phyloP scores from a whole-genome alignment of 2,113 vertebrate genomes.

The Pedionomus torquatus region DNA sequence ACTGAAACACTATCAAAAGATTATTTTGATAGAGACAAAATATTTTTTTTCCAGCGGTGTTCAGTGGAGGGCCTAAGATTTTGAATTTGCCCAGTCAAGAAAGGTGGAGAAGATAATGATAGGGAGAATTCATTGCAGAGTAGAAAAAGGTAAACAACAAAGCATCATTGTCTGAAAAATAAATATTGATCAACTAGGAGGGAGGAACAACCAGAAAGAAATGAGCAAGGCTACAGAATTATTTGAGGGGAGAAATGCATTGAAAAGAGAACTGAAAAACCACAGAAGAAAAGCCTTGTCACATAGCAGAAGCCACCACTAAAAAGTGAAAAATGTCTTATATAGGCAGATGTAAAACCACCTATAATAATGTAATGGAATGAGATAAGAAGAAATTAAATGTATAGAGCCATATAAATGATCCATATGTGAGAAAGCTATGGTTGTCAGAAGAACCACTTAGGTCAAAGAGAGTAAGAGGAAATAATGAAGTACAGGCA shows the following conservation, averaged over 20 bases:
- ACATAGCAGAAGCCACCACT: background rate
- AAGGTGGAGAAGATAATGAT: background rate
- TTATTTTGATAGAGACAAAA: background rate
- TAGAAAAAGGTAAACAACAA: background rate
- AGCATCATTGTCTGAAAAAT: background rate
- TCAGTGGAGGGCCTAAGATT: background rate
- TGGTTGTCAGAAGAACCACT: background rate
- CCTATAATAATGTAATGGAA: background rate
- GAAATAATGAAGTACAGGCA: background rate
- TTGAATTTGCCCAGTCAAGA: background rate
- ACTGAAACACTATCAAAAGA: background rate
- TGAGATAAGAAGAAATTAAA: background rate
- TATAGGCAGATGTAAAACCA: background rate
- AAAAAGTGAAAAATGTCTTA: background rate
- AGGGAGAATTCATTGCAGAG: background rate
- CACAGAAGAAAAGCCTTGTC: background rate
- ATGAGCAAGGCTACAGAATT: background rate
- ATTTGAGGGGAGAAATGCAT: background rate
- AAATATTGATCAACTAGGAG: background rate
- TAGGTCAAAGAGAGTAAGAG: background rate
- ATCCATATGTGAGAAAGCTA: background rate
- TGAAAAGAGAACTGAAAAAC: background rate
- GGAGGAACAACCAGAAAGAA: background rate
- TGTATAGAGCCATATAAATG: background rate
- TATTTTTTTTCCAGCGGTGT: background rate